These are phyloP conservation scores for Musca vetustissima DNA, from an alignment of 1,140 invertebrate genomes.

Conservation along the genomic window DNA sequence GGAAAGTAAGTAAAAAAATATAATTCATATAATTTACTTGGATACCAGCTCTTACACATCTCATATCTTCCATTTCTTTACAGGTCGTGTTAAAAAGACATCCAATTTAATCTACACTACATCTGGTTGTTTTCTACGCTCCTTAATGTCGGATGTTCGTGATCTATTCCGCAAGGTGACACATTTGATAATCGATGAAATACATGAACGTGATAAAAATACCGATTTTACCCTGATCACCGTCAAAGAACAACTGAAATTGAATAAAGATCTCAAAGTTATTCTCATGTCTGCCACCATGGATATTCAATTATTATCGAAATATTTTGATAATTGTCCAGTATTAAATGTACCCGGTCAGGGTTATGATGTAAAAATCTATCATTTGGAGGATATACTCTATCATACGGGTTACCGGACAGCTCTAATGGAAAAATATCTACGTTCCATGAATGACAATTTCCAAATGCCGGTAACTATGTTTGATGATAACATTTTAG, in stretches of 20 bases:
- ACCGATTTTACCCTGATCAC: slow-evolving; percentile 91
- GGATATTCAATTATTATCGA: slow-evolving; percentile 76
- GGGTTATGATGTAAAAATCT: slow-evolving; percentile 75
- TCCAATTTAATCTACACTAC: slow-evolving; percentile 47
- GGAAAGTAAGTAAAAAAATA: slow-evolving; percentile 58
- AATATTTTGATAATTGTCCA: slow-evolving; percentile 75
- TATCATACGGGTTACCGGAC: slow-evolving; percentile 65
- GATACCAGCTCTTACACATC: background rate
- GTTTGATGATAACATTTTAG: slow-evolving; percentile 7
- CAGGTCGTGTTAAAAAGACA: slow-evolving; percentile 58
- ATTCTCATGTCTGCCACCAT: slow-evolving; percentile 96
- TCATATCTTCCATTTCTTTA: background rate
- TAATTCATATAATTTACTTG: background rate
- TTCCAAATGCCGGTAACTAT: background rate
- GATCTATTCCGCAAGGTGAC: slow-evolving; percentile 63
- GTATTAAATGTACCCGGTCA: slow-evolving; percentile 81
- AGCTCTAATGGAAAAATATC: slow-evolving; percentile 34
- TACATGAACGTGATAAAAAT: slow-evolving; percentile 91
- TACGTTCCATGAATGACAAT: slow-evolving; percentile 27
- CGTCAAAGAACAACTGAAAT: slow-evolving; percentile 73
- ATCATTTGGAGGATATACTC: slow-evolving; percentile 83
- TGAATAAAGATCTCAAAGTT: slow-evolving; percentile 74
- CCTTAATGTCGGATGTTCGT: slow-evolving; percentile 51
- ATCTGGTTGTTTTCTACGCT: slow-evolving; percentile 47
- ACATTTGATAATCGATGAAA: slow-evolving; percentile 90